Evolutionary conservation across 1,140 invertebrate genomes (phyloP).

Genomic region (Cryptotermes secundus): DNA sequence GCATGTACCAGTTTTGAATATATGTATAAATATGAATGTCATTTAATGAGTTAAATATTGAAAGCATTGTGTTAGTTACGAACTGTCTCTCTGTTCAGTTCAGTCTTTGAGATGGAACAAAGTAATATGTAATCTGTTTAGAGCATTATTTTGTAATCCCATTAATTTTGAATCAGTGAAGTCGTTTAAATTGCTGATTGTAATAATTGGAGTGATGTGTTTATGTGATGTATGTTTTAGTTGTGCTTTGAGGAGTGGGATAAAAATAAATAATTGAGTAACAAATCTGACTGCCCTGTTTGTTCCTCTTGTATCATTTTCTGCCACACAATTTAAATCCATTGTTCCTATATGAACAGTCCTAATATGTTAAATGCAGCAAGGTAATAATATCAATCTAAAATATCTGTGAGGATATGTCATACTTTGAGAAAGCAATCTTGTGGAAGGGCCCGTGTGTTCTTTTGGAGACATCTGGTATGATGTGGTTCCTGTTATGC

Average conservation of each 20-base stretch:
- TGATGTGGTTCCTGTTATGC: too few species aligned
- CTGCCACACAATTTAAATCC: too few species aligned
- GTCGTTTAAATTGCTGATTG: neutral
- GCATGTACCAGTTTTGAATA: neutral
- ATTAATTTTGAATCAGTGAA: neutral
- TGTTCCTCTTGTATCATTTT: too few species aligned
- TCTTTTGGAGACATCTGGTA: too few species aligned
- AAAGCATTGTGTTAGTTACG: neutral
- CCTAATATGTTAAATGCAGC: too few species aligned
- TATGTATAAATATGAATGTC: neutral
- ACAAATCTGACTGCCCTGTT: neutral
- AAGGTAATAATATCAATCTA: too few species aligned
- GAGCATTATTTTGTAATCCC: neutral
- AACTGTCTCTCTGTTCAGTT: neutral
- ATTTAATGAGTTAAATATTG: neutral
- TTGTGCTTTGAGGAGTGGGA: neutral
- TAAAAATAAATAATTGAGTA: neutral
- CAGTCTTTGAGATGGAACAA: neutral
- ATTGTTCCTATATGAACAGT: too few species aligned
- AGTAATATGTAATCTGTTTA: neutral
- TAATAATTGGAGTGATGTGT: neutral
- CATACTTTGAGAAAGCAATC: too few species aligned
- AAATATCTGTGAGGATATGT: too few species aligned
- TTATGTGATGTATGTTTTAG: neutral
- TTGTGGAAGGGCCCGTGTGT: too few species aligned